Evolutionary conservation across 1,140 invertebrate species (phyloP).

Genomic region (Dufourea novaeangliae): DNA sequence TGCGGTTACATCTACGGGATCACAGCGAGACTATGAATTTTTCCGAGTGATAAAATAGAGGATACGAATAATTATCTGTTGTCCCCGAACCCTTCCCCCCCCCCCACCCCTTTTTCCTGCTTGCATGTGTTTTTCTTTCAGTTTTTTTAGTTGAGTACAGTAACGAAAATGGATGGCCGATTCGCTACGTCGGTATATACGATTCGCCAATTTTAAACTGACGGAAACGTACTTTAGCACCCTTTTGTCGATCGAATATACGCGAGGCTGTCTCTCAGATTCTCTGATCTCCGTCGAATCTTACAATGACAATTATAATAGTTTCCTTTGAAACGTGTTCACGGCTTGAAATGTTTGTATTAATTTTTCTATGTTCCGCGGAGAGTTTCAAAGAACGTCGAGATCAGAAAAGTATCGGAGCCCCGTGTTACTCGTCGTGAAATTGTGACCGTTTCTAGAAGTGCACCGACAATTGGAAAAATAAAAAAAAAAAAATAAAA

Average conservation of each 20-base stretch:
- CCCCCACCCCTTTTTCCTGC: neutral
- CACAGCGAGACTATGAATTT: slow-evolving; percentile 69
- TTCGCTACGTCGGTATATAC: slow-evolving; percentile 52
- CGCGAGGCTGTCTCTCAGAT: slow-evolving; percentile 25
- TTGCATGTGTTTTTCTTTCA: slow-evolving; percentile 25
- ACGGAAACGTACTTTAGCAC: slow-evolving; percentile 41
- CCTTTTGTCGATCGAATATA: slow-evolving; percentile 40
- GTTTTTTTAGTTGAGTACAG: slow-evolving; percentile 32
- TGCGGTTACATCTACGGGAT: slow-evolving; percentile 70
- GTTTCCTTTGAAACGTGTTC: neutral
- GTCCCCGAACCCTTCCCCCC: neutral
- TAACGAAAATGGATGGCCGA: slow-evolving; percentile 43
- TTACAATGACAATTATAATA: neutral
- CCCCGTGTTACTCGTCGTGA: slow-evolving; percentile 39
- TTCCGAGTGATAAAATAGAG: slow-evolving; percentile 65
- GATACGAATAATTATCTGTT: slow-evolving; percentile 51
- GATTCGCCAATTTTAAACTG: slow-evolving; percentile 31
- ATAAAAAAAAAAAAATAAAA: too few species aligned
- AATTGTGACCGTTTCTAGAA: slow-evolving; percentile 44
- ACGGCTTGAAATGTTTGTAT: neutral
- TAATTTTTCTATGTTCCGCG: neutral
- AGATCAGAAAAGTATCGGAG: slow-evolving; percentile 14
- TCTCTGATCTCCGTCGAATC: neutral
- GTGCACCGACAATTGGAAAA: slow-evolving; percentile 51
- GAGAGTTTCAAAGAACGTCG: too few species aligned